These are phyloP conservation scores for Harlomillsia oculata DNA, from an alignment of 1,140 invertebrate genomes.

Conservation along the genomic window DNA sequence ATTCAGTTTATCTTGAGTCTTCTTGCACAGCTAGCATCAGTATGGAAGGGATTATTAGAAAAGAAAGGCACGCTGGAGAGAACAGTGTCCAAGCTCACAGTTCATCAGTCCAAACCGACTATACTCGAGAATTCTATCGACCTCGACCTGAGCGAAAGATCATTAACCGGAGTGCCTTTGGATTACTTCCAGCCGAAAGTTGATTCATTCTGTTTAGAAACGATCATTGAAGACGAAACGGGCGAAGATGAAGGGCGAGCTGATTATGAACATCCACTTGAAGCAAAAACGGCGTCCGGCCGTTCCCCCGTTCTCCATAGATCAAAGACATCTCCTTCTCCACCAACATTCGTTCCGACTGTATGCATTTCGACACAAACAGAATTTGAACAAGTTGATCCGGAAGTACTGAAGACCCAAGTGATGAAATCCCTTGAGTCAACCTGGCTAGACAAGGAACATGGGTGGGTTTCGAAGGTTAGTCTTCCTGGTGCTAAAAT, in stretches of 20 bases:
- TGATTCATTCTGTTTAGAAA: constrained; percentile 32
- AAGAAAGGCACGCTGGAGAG: constrained; percentile 32
- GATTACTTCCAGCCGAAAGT: constrained; percentile 30
- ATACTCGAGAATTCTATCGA: neutral
- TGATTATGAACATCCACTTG: neutral
- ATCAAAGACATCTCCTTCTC: constrained; percentile 2
- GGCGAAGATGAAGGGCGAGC: constrained; percentile 21
- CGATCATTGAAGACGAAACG: constrained; percentile 33
- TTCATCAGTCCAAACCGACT: neutral
- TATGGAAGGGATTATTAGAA: constrained; percentile 31
- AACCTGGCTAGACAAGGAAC: constrained; percentile 11
- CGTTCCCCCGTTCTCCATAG: constrained; percentile 9
- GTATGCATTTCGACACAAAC: constrained; percentile 9
- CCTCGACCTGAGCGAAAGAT: neutral
- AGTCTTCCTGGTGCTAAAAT: neutral
- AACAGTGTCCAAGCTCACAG: constrained; percentile 30
- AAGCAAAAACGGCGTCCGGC: constrained; percentile 5
- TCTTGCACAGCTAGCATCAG: constrained; percentile 15
- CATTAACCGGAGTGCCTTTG: neutral
- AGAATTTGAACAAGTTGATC: constrained; percentile 1
- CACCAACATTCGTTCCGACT: neutral
- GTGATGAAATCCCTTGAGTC: constrained; percentile 10
- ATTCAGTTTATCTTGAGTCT: constrained; percentile 19
- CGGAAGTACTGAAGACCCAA: constrained; percentile 1
- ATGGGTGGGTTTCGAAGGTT: constrained; percentile 25